These are phyloP conservation scores for Argyrosomus japonicus DNA, from an alignment of 2,113 vertebrate species.

Conservation along the genomic window DNA sequence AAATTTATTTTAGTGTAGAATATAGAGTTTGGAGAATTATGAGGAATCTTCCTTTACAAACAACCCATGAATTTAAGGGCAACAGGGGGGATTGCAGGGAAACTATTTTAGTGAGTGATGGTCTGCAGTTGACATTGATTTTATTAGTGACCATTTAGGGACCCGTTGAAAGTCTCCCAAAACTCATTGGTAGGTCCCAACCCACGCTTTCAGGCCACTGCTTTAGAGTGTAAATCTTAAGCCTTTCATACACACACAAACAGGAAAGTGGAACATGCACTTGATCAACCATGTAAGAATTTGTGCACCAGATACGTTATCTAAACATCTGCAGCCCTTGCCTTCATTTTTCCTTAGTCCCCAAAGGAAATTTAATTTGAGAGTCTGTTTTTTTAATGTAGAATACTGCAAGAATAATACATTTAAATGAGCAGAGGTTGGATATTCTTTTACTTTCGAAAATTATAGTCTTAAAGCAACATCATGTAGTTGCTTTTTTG, in stretches of 20 bases:
- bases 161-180: constrained; percentile 20
- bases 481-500: too few relatives aligned
- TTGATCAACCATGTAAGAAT: constrained; percentile 18
- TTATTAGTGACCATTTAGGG: constrained; percentile 19
- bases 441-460: neutral
- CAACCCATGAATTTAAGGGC: constrained; percentile 16
- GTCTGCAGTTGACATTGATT: constrained; percentile 3
- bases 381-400: neutral
- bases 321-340: neutral
- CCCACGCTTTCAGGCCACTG: constrained; percentile 1
- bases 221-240: constrained; percentile 29
- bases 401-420: neutral
- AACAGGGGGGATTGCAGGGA: constrained; percentile 6
- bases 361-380: constrained; percentile 1
- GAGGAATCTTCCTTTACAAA: constrained; percentile 1
- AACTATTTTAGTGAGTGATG: constrained; percentile 32
- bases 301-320: neutral
- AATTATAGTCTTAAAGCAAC: neutral
- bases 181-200: constrained; percentile 28
- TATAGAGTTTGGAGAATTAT: neutral
- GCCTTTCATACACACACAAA: neutral
- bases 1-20: neutral
- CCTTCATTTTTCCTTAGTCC: neutral
- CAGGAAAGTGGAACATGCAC: neutral
- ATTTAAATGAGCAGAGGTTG: neutral